A percentile compares a stretch with the other conserved stretches of the same genome.
These are phyloP conservation scores for Salminus brasiliensis DNA, from an alignment of 2,113 vertebrate genomes.

Conservation along the genomic window DNA sequence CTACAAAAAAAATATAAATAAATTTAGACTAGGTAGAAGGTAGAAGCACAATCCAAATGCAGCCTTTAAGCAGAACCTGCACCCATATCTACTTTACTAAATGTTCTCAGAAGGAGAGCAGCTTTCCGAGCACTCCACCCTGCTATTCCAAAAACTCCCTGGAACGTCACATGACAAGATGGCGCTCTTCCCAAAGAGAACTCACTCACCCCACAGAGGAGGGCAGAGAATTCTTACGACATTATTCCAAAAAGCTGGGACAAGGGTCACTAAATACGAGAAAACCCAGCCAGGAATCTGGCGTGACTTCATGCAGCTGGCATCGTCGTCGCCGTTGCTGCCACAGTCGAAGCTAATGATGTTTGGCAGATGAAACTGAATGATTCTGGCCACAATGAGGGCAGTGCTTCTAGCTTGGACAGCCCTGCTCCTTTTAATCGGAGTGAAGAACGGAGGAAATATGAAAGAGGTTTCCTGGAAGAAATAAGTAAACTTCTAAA, in stretches of 20 bases:
- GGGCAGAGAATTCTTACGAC: slow-evolving; percentile 28
- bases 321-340: too few relatives aligned
- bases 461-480: not conserved
- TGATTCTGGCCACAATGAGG: not conserved
- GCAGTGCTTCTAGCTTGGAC: not conserved
- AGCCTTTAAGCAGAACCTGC: not conserved
- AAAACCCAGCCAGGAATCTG: not conserved
- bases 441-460: not conserved
- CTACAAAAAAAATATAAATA: not conserved
- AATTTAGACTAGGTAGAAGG: not conserved
- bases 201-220: slow-evolving; percentile 3
- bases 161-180: not conserved
- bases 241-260: not conserved
- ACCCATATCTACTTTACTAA: not conserved
- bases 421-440: not conserved
- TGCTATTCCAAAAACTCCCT: slow-evolving; percentile 27
- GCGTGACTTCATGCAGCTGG: not conserved
- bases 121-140: slow-evolving; percentile 1
- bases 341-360: not conserved
- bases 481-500: not conserved
- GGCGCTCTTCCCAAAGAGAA: slow-evolving; percentile 14
- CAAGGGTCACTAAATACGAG: not conserved
- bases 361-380: not conserved
- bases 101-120: not conserved
- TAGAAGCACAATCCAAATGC: not conserved